Evolutionary conservation across 2,888 invertebrate species (phyloP).

Genomic region (Graphium colonna): DNA sequence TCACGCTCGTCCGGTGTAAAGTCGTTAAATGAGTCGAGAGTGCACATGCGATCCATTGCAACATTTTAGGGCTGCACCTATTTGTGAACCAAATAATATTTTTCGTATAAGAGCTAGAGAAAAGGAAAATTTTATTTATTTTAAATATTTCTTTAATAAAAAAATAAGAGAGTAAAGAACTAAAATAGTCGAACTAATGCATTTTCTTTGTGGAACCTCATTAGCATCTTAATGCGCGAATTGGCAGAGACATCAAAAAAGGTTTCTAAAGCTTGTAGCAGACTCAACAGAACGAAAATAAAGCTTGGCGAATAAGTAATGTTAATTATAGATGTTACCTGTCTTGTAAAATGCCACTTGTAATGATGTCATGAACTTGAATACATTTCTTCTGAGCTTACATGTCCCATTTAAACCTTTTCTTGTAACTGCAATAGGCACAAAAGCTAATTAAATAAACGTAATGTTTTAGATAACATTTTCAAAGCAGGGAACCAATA

Average conservation of each 20-base stretch:
- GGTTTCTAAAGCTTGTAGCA: not conserved
- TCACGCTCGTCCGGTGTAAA: conserved; percentile 58
- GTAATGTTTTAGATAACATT: no score
- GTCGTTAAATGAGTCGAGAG: conserved; percentile 55
- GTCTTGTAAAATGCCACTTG: not conserved
- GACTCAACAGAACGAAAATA: not conserved
- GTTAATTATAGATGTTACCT: not conserved
- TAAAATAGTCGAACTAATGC: no score
- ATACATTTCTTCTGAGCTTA: not conserved
- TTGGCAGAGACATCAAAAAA: conserved; percentile 1
- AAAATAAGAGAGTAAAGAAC: no score
- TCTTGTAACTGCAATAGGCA: no score
- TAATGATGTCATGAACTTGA: not conserved
- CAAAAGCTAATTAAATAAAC: no score
- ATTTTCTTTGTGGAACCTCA: not conserved
- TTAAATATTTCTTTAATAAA: no score
- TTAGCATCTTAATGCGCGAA: not conserved
- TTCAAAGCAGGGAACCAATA: no score
- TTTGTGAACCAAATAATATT: not conserved
- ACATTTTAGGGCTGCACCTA: conserved; percentile 8
- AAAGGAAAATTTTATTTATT: no score
- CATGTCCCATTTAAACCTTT: not conserved
- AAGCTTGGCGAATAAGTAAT: not conserved
- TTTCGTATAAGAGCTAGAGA: not conserved
- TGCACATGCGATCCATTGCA: conserved; percentile 14